A percentile compares a stretch with the other conserved stretches of the same genome.
phyloP scores from a whole-genome alignment of 2,797 vertebrate species.

The Gallirallus australis region DNA sequence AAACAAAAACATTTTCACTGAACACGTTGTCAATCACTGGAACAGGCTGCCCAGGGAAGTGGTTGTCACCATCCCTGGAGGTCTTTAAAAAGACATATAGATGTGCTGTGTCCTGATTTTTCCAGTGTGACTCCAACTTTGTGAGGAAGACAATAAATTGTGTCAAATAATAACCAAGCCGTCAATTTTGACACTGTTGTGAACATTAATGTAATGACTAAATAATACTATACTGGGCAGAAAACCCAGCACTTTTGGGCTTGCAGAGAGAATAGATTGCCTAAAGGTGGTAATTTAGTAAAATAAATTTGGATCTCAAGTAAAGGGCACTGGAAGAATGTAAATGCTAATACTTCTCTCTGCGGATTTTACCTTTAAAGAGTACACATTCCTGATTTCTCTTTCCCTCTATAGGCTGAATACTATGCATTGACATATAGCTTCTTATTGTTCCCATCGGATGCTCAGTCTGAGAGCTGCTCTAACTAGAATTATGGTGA shows the following conservation, averaged over 20 bases:
- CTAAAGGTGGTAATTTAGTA: background rate
- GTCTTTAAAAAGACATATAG: too few species aligned
- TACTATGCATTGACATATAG: background rate
- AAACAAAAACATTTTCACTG: too few species aligned
- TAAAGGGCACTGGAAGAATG: conserved; percentile 27
- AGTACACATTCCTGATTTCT: background rate
- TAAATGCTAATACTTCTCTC: background rate
- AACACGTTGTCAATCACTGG: too few species aligned
- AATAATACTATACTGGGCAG: background rate
- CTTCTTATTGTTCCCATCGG: background rate
- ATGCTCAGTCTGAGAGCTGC: background rate
- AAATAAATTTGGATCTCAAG: background rate
- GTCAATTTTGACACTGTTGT: background rate
- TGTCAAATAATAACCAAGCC: background rate
- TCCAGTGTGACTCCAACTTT: background rate
- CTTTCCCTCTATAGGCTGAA: background rate
- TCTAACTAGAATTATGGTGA: background rate
- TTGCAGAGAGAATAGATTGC: background rate
- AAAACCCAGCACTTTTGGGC: background rate
- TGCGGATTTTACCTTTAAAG: conserved; percentile 47
- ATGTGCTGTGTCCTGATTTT: background rate
- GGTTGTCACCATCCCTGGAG: too few species aligned
- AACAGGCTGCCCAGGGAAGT: too few species aligned
- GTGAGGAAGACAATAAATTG: background rate
- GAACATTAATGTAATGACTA: background rate